Conservation (phyloP, 2,888 invertebrate species). For the Clunio marinus region DNA sequence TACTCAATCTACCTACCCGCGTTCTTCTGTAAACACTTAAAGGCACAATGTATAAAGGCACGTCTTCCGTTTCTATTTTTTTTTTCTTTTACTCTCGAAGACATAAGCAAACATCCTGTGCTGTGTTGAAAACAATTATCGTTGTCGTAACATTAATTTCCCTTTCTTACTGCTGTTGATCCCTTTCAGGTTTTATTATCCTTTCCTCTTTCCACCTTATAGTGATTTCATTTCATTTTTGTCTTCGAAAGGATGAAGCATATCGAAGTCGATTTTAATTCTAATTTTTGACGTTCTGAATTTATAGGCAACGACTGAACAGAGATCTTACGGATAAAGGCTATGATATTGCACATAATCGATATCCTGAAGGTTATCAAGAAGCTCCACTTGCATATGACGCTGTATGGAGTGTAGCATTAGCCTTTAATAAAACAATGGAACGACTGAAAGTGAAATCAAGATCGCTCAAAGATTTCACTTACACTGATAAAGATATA, state of each 20-base stretch:
- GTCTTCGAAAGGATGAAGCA: not conserved
- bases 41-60: too few species aligned
- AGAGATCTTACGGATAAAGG: constrained; percentile 72
- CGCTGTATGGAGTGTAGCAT: constrained; percentile 97
- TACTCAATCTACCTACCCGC: too few species aligned
- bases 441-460: constrained; percentile 70
- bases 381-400: constrained; percentile 99
- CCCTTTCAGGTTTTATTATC: too few species aligned
- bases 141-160: constrained; percentile 23
- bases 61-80: not conserved
- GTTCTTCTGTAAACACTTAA: too few species aligned
- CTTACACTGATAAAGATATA: constrained; percentile 90
- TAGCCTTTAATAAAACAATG: constrained; percentile 97
- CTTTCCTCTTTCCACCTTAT: too few species aligned
- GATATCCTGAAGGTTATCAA: constrained; percentile 78
- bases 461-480: constrained; percentile 88
- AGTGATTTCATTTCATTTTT: not conserved
- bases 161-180: constrained; percentile 14
- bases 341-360: constrained; percentile 79
- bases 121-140: constrained; percentile 17
- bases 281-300: too few species aligned
- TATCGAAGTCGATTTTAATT: too few species aligned
- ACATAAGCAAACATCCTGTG: constrained; percentile 7
- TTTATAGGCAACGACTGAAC: constrained; percentile 73
- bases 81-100: not conserved